Base-by-base conservation (phyloP, 2,888 invertebrate species). In the Cephonodes hylas region DNA sequence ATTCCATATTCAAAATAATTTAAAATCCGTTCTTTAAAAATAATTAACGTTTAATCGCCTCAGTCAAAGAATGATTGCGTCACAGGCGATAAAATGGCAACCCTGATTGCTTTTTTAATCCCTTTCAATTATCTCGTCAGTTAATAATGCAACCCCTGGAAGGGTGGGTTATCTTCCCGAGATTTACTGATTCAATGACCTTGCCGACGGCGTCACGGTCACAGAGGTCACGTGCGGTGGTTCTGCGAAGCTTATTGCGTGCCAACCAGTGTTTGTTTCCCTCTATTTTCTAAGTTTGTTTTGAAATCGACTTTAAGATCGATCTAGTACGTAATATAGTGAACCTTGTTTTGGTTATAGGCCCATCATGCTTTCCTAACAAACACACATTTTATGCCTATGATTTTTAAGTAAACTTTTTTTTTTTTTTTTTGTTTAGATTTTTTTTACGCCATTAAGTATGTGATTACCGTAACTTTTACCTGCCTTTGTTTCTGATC, bases 161-260 rank as follows among this genome's bases (percentile, higher is more conserved):
- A 34, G 38, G 25, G 48, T 22, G 25, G 23, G 62, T 61, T 67
- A 66, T 68, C 62, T 67, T 42, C 18, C 25, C 5, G 22, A 58
- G 25, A 34, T 71, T 68, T 74, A 66, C 46, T 58, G 60, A 59
- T 58, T 61, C 57, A 48, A 46, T 71, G 71, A 73, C 69, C 68
- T 74, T 75, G 64, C 13, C 46, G 23, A 22, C 48, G 42, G 27
- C 57, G 44, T 20, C 38, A 62, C 61, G 65, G 64, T 65, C 61
- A 20, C 58, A 58, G 53, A 66, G 66, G 68, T 68, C 66, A 64
- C 59, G 65, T 64, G 63, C 57, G 66, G 58, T 60, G 60, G 13
- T 65, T 59, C 58, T 66, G 20, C 45, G 48, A 57, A 59, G 45
- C 61, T 34, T 42, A 45, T 60, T 61, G 20, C 13, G 53, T 48